phyloP scores from a whole-genome alignment of 2,797 vertebrate species.

The Sebastes vulpes region DNA sequence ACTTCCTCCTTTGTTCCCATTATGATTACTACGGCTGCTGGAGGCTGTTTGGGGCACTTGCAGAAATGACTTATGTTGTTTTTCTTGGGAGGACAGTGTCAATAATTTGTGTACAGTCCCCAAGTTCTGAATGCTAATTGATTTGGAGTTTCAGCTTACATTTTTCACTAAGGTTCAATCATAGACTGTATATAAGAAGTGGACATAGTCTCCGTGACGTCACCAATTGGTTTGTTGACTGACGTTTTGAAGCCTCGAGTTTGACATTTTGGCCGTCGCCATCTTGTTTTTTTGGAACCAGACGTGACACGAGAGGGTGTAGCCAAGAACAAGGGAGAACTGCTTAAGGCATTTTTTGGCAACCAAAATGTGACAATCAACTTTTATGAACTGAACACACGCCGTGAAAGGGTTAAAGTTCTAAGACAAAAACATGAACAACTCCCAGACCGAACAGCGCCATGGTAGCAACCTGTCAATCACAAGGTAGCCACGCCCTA shows the following conservation, averaged over 20 bases:
- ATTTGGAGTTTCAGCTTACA: neutral
- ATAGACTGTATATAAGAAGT: neutral
- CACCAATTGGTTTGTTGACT: neutral
- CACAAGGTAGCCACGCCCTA: too few relatives aligned
- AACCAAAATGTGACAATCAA: too few relatives aligned
- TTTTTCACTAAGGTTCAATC: neutral
- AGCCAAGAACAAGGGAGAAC: too few relatives aligned
- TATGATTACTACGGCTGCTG: accelerated
- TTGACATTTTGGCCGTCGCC: too few relatives aligned
- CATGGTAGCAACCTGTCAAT: too few relatives aligned
- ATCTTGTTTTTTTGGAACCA: too few relatives aligned
- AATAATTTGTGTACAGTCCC: neutral
- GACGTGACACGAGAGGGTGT: too few relatives aligned
- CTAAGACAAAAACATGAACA: too few relatives aligned
- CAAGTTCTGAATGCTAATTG: neutral
- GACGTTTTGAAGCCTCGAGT: too few relatives aligned
- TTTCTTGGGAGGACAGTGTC: neutral
- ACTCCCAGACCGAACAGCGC: accelerated
- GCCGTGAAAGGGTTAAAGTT: too few relatives aligned
- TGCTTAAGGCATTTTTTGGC: too few relatives aligned
- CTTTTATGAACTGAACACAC: too few relatives aligned
- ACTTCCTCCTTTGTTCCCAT: neutral
- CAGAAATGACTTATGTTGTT: neutral
- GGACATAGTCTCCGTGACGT: neutral
- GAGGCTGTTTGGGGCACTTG: neutral